Evolutionary conservation across 2,797 vertebrate species (phyloP).

Genomic region (Morus bassanus): DNA sequence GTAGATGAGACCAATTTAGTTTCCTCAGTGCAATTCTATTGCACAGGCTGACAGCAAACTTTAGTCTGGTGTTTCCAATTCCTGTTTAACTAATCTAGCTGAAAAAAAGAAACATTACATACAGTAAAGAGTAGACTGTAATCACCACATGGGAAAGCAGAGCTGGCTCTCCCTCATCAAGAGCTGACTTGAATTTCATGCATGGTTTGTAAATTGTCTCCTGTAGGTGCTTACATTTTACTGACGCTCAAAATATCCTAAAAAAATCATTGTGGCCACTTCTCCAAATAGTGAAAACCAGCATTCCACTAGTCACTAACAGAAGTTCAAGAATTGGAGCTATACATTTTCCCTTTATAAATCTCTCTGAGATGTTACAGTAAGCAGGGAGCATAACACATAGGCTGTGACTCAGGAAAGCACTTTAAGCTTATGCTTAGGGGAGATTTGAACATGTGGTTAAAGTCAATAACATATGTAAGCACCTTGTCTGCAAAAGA

Average conservation of each 20-base stretch:
- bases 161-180: not conserved
- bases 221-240: not conserved
- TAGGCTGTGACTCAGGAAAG: not conserved
- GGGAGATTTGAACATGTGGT: not conserved
- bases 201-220: not conserved
- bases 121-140: not conserved
- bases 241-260: not conserved
- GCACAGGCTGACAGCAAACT: not conserved
- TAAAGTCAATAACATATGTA: slow-evolving; percentile 1
- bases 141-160: not conserved
- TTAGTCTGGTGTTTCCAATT: not conserved
- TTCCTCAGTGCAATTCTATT: not conserved
- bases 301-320: not conserved
- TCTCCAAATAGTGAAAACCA: not conserved
- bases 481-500: not conserved
- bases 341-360: not conserved
- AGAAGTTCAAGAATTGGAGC: not conserved
- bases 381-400: not conserved
- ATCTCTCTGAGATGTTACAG: not conserved
- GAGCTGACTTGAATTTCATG: not conserved
- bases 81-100: not conserved
- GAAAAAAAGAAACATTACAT: not conserved
- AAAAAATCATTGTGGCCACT: not conserved
- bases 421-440: not conserved
- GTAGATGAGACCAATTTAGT: not conserved